A percentile compares a stretch with the other conserved stretches of the same genome.
phyloP scores from a whole-genome alignment of 2,888 invertebrate genomes.

The Cosmopolites sordidus region DNA sequence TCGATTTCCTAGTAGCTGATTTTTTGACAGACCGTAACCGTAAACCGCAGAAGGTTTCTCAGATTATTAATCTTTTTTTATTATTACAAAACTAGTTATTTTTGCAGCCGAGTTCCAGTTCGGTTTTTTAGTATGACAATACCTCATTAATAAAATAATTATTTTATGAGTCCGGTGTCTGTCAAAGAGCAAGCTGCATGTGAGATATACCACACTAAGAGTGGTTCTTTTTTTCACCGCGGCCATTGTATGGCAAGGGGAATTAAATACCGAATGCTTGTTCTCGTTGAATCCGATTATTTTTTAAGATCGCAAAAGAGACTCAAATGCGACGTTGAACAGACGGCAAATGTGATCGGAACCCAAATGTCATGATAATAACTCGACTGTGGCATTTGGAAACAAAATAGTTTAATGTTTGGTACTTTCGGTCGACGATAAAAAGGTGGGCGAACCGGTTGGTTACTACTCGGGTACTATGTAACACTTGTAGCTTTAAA shows the following conservation, averaged over 20 bases:
- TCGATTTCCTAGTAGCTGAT: too few relatives aligned
- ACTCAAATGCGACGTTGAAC: constrained; percentile 6
- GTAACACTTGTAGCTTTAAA: constrained; percentile 1
- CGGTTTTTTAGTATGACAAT: too few relatives aligned
- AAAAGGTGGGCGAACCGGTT: constrained; percentile 24
- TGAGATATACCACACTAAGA: constrained; percentile 4
- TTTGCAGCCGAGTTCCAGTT: too few relatives aligned
- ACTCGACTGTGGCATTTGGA: constrained; percentile 10
- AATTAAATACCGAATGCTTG: constrained; percentile 10
- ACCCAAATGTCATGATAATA: constrained; percentile 19
- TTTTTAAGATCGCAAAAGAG: constrained; percentile 6
- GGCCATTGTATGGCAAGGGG: constrained; percentile 5
- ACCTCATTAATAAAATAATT: too few relatives aligned
- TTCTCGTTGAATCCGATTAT: constrained; percentile 11
- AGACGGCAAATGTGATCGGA: constrained; percentile 20
- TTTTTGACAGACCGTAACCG: too few relatives aligned
- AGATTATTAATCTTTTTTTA: too few relatives aligned
- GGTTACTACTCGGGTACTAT: constrained; percentile 1
- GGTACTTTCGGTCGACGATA: constrained; percentile 12
- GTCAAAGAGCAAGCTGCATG: background rate
- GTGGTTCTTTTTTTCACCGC: background rate
- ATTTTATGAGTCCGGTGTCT: too few relatives aligned
- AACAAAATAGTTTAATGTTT: constrained; percentile 18
- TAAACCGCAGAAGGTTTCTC: too few relatives aligned
- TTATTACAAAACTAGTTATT: too few relatives aligned